These are phyloP conservation scores for Tuberolachnus salignus DNA, from an alignment of 2,888 invertebrate species.

Conservation along the genomic window DNA sequence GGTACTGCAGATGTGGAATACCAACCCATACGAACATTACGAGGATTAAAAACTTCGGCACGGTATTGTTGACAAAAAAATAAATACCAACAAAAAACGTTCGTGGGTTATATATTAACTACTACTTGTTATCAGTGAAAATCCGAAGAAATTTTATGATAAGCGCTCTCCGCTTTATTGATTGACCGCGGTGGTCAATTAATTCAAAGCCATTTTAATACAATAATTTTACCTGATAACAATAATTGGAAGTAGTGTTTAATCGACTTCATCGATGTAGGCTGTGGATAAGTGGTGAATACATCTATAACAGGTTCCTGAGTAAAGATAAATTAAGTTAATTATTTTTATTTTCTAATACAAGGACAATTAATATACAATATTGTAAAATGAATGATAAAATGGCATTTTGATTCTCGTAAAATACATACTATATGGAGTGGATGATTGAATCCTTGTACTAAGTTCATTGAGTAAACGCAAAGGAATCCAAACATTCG, in stretches of 20 bases:
- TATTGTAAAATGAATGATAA: not conserved
- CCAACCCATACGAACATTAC: too few species aligned
- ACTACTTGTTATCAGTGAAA: too few species aligned
- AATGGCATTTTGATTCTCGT: not conserved
- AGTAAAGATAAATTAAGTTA: not conserved
- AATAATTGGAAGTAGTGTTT: constrained; percentile 58
- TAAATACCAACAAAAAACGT: too few species aligned
- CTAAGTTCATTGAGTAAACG: not conserved
- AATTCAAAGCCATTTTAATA: too few species aligned
- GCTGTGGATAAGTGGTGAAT: constrained; percentile 57
- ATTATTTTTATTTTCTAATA: not conserved
- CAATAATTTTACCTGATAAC: constrained; percentile 48
- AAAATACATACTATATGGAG: constrained; percentile 26
- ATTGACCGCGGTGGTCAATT: too few species aligned
- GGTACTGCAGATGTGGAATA: too few species aligned
- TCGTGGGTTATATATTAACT: too few species aligned
- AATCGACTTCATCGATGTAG: constrained; percentile 56
- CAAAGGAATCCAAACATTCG: constrained; percentile 24
- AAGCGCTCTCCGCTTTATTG: too few species aligned
- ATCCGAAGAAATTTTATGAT: too few species aligned
- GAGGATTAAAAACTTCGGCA: too few species aligned
- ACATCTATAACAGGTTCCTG: constrained; percentile 57
- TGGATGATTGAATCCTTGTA: constrained; percentile 34
- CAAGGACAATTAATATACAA: too few species aligned
- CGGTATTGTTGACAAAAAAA: too few species aligned